These are phyloP conservation scores for Muscicapa striata DNA, from an alignment of 2,797 vertebrate species.

Conservation along the genomic window DNA sequence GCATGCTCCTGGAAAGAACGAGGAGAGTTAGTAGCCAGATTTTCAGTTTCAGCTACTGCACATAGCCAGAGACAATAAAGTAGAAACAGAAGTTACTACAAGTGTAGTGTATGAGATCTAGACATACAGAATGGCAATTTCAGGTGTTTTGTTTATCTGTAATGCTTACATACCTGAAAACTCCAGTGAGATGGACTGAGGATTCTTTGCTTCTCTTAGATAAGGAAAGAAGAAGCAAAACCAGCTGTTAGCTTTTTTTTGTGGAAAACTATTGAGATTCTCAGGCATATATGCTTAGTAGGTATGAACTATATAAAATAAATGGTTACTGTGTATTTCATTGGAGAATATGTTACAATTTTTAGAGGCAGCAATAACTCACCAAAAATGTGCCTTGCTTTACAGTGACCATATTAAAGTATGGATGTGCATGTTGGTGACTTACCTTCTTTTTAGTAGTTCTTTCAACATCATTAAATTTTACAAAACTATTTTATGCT, in stretches of 20 bases:
- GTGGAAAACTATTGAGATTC: neutral
- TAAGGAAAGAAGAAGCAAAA: neutral
- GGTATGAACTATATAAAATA: neutral
- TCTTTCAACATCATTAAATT: neutral
- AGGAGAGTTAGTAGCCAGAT: neutral
- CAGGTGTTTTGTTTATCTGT: neutral
- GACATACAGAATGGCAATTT: neutral
- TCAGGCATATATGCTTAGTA: neutral
- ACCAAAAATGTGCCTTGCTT: neutral
- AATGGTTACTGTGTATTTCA: neutral
- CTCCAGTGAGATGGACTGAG: neutral
- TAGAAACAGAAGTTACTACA: neutral
- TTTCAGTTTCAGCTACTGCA: neutral
- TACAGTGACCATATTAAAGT: neutral
- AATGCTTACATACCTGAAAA: neutral
- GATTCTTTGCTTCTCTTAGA: neutral
- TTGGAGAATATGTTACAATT: neutral
- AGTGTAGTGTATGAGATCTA: neutral
- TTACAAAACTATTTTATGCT: neutral
- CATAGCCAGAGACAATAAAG: neutral
- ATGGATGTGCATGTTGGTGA: neutral
- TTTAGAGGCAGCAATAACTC: neutral
- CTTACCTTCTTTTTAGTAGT: neutral
- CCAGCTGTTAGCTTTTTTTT: neutral
- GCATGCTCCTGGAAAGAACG: neutral